Percentiles rank a stretch among this genome's conserved stretches.
These are phyloP conservation scores for Athrips mouffetella DNA, from an alignment of 2,888 invertebrate genomes.

Conservation along the genomic window DNA sequence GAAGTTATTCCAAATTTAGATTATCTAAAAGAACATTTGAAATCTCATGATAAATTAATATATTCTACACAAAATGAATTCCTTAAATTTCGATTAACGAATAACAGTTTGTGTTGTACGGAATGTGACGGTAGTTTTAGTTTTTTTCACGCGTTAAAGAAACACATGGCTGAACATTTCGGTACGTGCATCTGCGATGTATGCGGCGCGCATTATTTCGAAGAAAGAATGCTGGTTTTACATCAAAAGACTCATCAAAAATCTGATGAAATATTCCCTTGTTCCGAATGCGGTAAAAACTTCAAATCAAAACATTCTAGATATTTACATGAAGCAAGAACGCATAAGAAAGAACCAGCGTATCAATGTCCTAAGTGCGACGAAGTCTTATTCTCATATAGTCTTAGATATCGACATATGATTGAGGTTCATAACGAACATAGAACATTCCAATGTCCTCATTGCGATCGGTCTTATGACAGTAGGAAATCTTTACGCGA, in stretches of 20 bases:
- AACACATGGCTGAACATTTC: conserved; percentile 66
- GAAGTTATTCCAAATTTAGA: conserved; percentile 44
- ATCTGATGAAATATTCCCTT: conserved; percentile 64
- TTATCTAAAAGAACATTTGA: conserved; percentile 47
- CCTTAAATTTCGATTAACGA: conserved; percentile 49
- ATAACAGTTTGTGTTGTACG: conserved; percentile 41
- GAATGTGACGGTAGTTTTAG: conserved; percentile 43
- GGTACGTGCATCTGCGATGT: conserved; percentile 62
- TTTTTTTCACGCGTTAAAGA: conserved; percentile 47
- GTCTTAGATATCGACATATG: conserved; percentile 56
- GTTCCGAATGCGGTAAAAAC: conserved; percentile 66
- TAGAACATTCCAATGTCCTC: conserved; percentile 53
- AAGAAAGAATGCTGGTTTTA: conserved; percentile 58
- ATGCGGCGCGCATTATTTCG: conserved; percentile 69
- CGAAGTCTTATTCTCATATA: conserved; percentile 56
- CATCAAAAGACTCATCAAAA: conserved; percentile 58
- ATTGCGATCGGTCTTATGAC: conserved; percentile 63
- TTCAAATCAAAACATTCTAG: conserved; percentile 63
- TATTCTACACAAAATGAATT: conserved; percentile 42
- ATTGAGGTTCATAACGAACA: conserved; percentile 59
- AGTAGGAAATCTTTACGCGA: conserved; percentile 59
- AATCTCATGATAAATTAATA: conserved; percentile 37
- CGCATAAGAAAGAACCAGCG: conserved; percentile 60
- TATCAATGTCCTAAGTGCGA: conserved; percentile 66
- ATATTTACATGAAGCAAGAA: conserved; percentile 52